phyloP scores from a whole-genome alignment of 2,113 vertebrate genomes.

The Mustela lutreola region DNA sequence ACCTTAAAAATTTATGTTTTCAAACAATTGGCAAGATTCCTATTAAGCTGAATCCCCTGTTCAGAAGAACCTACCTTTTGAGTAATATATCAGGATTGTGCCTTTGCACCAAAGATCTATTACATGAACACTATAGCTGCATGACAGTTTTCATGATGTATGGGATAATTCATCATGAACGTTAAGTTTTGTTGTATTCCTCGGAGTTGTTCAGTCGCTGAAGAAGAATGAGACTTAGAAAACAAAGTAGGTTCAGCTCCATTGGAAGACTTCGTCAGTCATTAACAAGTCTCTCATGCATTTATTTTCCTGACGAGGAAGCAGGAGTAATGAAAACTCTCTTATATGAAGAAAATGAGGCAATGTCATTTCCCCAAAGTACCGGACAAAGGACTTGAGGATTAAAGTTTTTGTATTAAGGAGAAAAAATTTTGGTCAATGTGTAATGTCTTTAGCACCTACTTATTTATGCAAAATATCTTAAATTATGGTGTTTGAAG shows the following conservation, averaged over 20 bases:
- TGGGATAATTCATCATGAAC: constrained; percentile 21
- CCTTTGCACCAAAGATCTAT: constrained; percentile 63
- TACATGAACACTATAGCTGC: not conserved
- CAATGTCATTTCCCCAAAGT: not conserved
- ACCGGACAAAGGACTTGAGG: not conserved
- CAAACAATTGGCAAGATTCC: constrained; percentile 46
- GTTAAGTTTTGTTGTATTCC: not conserved
- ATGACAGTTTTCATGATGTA: constrained; percentile 22
- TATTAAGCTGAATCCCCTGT: constrained; percentile 48
- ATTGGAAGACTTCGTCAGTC: not conserved
- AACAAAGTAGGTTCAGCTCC: not conserved
- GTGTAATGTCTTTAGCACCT: not conserved
- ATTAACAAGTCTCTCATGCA: not conserved
- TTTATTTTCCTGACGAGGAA: not conserved
- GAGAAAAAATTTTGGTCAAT: not conserved
- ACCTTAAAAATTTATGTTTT: constrained; percentile 56
- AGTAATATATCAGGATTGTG: constrained; percentile 28
- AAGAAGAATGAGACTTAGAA: constrained; percentile 45
- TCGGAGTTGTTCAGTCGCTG: not conserved
- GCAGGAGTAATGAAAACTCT: not conserved
- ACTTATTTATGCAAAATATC: not conserved
- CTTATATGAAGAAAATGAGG: not conserved
- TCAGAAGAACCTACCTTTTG: constrained; percentile 48
- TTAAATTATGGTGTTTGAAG: not conserved
- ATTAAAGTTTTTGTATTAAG: not conserved